Evolutionary conservation across 2,113 vertebrate species (phyloP).

Genomic region (Rhinichthys klamathensis): DNA sequence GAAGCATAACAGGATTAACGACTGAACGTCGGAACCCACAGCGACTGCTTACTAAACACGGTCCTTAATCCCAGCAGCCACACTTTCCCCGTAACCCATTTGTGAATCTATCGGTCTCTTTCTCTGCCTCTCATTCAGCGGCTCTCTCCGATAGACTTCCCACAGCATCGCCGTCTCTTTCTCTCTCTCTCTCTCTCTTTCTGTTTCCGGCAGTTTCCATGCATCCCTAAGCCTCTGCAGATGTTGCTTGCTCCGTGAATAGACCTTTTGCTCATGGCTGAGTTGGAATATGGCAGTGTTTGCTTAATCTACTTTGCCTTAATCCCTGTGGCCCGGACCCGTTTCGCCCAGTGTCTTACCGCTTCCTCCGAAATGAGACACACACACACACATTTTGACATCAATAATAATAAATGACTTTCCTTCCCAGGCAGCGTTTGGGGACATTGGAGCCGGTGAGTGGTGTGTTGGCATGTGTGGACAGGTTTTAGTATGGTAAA

Average conservation of each 20-base stretch:
- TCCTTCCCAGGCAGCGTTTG: slow-evolving; percentile 44
- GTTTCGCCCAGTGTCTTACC: slow-evolving; percentile 45
- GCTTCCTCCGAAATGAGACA: slow-evolving; percentile 36
- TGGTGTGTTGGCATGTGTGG: slow-evolving; percentile 48
- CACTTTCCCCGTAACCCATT: slow-evolving; percentile 26
- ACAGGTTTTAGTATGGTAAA: slow-evolving; percentile 54
- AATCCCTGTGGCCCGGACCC: slow-evolving; percentile 57
- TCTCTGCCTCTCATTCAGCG: neutral
- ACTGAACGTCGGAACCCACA: slow-evolving; percentile 36
- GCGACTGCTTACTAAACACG: slow-evolving; percentile 26
- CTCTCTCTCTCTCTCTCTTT: slow-evolving; percentile 27
- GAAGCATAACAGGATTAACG: slow-evolving; percentile 48
- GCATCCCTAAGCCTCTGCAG: slow-evolving; percentile 57
- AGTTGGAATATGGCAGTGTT: slow-evolving; percentile 52
- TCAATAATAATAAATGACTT: slow-evolving; percentile 57
- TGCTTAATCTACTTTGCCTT: slow-evolving; percentile 60
- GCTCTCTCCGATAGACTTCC: slow-evolving; percentile 10
- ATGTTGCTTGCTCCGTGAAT: slow-evolving; percentile 55
- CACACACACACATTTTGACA: slow-evolving; percentile 46
- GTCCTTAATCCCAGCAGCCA: slow-evolving; percentile 33
- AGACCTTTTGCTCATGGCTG: slow-evolving; percentile 49
- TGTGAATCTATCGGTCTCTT: neutral
- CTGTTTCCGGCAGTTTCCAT: slow-evolving; percentile 49
- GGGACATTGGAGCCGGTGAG: slow-evolving; percentile 33
- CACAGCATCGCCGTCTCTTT: neutral